Base-by-base conservation (phyloP, 2,888 invertebrate species). In the Cordilura impudica region DNA sequence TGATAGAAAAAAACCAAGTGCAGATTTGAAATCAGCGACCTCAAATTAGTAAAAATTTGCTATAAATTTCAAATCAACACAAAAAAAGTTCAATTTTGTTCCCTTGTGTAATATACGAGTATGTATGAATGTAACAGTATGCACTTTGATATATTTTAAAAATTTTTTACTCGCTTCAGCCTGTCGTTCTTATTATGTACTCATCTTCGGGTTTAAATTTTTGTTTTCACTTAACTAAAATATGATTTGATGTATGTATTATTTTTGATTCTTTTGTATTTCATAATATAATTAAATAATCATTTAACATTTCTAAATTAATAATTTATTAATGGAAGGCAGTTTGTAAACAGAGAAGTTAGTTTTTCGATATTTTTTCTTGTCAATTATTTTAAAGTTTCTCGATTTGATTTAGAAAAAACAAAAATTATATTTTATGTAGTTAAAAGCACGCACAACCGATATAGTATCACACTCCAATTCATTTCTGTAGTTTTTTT, bases 401-500 rank as follows among this genome's bases (percentile, higher is more conserved):
- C 63, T 71, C 31, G 23, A 78, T 73, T 81, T 78, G 65, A 56
- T 71, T 81, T 71, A 47, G 73, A 65, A 81, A 81, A 76, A 67
- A 26, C 4, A 74, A 71, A 75, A 81, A 77, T 76, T 81, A 70
- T 77, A 66, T 71, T 56, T 75, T 74, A 65, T 75, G 71, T 81
- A 74, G 78, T 81, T 81, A 82, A 86, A 87, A 87, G 85, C 86
- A 86, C 86, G 87, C 87, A 87, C 87, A 87, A 87, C 87, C 88
- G 85, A 88, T 85, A 87, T 84, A 86, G 85, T 87, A 87, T 87
- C 87, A 87, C 87, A 87, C 87, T 76, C 82, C 81, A 81, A 81
- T 82, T 82, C 75, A 69, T 69, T 63, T 74, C 74, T 81, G 75
- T 72, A 73, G 76, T 80, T 74, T 63, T 51, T 47, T 70, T n/a